Percentiles rank a stretch among this genome's conserved stretches.
Evolutionary conservation across 1,140 invertebrate genomes (phyloP).

Genomic region (Hylaeus volcanicus): DNA sequence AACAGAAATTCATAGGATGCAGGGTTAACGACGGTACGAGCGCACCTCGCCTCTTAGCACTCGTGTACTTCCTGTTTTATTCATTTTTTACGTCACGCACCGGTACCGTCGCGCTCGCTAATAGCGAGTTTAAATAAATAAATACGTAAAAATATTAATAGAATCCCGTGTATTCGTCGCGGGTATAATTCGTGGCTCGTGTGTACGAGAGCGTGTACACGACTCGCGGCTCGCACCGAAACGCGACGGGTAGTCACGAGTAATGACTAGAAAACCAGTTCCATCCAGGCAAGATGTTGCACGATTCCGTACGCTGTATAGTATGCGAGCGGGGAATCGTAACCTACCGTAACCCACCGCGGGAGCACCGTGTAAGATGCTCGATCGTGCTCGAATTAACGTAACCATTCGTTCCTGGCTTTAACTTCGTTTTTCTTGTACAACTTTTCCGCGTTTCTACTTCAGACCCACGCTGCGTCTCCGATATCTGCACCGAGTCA

Average conservation of each 20-base stretch:
- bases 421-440: not conserved
- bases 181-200: conserved; percentile 12
- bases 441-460: not conserved
- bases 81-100: too few species aligned
- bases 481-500: not conserved
- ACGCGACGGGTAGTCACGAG: conserved; percentile 58
- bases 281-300: conserved; percentile 44
- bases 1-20: too few species aligned
- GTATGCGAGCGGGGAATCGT: conserved; percentile 49
- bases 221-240: conserved; percentile 35
- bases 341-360: conserved; percentile 28
- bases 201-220: conserved; percentile 20
- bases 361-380: not conserved
- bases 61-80: too few species aligned
- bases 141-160: not conserved
- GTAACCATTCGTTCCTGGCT: not conserved
- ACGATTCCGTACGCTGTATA: conserved; percentile 35
- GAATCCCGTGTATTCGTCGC: not conserved
- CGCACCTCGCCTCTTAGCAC: too few species aligned
- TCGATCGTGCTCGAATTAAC: conserved; percentile 13
- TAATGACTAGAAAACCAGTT: conserved; percentile 70
- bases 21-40: too few species aligned
- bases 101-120: too few species aligned
- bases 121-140: too few species aligned
- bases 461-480: not conserved